Base-by-base conservation (phyloP, 2,888 invertebrate genomes). In the Nomada hirtipes region DNA sequence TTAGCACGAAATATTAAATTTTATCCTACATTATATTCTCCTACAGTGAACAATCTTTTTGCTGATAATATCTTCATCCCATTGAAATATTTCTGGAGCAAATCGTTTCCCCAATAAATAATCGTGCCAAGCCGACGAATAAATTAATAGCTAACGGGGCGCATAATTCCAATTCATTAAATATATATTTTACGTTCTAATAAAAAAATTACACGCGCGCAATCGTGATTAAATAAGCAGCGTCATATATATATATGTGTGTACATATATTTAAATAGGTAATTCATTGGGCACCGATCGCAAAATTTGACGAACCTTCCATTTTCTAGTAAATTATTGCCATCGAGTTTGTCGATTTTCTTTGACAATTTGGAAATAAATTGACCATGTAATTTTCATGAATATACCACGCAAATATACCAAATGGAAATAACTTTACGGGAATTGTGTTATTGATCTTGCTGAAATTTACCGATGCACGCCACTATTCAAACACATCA, bases 321-420 rank as follows among this genome's bases (percentile, higher is more conserved):
- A 15, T 65, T 65, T 44, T 9, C 7, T n/a, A 29, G 13, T 36
- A 65, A 15, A 52, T 65, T 65, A 52, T 53, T 9, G 52, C n/a
- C 29, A 72, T 72, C 23, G 47, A 53, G 26, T 44, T 29, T 23
- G 50, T 53, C 11, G 20, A 3, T 11, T 23, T 52, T 20, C 71
- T 72, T 53, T 53, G 61, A 63, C 61, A 18, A 53, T 63, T 72
- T 29, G 3, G 23, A 7, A 26, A 63, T 18, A 36, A 44, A 42
- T 42, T 63, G 23, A 44, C 42, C 53, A n/a, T 63, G 42, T 18
- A 63, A 50, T 36, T 42, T 44, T n/a, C 52, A 23, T 9, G 18
- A 71, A 42, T 36, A 2, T 18, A 65, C 52, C 52, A 42, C 26
- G 18, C 2, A 15, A 26, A 26, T 20, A 18, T 36, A 47, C 29